Base-by-base conservation (phyloP, 2,113 vertebrate genomes). In the Mastomys coucha region DNA sequence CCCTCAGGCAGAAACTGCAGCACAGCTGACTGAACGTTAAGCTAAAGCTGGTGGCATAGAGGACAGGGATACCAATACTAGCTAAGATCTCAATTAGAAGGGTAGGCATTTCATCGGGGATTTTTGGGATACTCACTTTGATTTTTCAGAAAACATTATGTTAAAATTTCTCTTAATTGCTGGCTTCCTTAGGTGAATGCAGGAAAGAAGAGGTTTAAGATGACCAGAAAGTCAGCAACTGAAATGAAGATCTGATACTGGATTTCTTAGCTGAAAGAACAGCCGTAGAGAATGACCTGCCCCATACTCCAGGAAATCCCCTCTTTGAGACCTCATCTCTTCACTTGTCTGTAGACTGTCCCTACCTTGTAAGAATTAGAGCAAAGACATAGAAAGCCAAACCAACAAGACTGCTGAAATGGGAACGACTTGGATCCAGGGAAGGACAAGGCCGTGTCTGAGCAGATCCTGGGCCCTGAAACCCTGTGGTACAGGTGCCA, bases 111-210 rank as follows among this genome's bases (percentile, higher is more conserved):
- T 88, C 69, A 69, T 49, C 19, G 56, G 31, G 13, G 5, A 76
- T 28, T 73, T 73, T 8, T 3, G 33, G 22, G 16, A 82, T 20
- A 80, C 73, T 69, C 14, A 14, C 42, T 91, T 91, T 53, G 31
- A 56, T 31, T 91, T 93, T 95, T 84, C 8, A 24, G 81, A 80
- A 49, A 80, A 89, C 28, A 31, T 26, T 73, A 1, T 24, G 77
- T 70, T 93, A 69, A 97, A 97, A 84, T 75, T 31, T 65, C 76
- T 53, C n/a, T 56, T 75, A 36, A 53, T 63, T 82, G 28, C 42
- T 45, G 12, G 86, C 69, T 85, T 73, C 82, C 72, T 76, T 65
- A 33, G 45, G 2, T 76, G 31, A 75, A 31, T 75, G 77, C 86
- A 77, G 63, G 2, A 89, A 39, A 39, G 69, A 86, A 81, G 28